Conservation (phyloP, 2,113 vertebrate species). For the Reinhardtius hippoglossoides region DNA sequence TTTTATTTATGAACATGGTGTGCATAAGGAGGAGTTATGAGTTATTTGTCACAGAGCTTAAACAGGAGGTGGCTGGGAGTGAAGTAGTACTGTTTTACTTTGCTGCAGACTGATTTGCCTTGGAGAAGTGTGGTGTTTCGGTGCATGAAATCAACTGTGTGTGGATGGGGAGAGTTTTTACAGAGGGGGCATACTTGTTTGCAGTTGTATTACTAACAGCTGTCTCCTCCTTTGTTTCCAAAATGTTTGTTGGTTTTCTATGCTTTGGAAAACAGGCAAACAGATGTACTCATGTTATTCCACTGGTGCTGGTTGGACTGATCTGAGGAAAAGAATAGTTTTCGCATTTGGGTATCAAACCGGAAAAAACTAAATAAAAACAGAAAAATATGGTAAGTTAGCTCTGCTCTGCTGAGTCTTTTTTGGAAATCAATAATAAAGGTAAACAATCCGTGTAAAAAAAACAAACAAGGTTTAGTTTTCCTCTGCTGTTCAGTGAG, state of each 20-base stretch:
- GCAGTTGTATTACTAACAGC: slow-evolving; percentile 15
- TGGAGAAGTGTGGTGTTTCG: neutral
- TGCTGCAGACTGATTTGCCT: slow-evolving; percentile 4
- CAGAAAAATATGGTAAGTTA: neutral
- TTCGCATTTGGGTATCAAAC: neutral
- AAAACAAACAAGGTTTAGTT: neutral
- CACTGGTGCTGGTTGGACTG: neutral
- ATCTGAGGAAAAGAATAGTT: neutral
- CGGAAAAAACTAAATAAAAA: too few relatives aligned
- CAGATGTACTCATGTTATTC: slow-evolving; percentile 11
- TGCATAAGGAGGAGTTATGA: neutral
- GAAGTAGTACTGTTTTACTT: neutral
- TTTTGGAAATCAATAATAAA: slow-evolving; percentile 47
- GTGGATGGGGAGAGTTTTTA: slow-evolving; percentile 6
- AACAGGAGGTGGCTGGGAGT: neutral
- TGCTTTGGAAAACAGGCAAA: slow-evolving; percentile 16
- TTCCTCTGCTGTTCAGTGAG: neutral
- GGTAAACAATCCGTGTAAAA: slow-evolving; percentile 7
- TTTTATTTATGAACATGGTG: neutral
- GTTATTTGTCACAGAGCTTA: neutral
- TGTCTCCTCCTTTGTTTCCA: slow-evolving; percentile 9
- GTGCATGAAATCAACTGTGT: slow-evolving; percentile 22
- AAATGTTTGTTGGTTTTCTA: neutral
- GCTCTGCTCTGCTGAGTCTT: neutral
- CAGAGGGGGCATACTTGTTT: neutral